Conservation (phyloP, 1,140 invertebrate species). For the Scaptomyza montana region DNA sequence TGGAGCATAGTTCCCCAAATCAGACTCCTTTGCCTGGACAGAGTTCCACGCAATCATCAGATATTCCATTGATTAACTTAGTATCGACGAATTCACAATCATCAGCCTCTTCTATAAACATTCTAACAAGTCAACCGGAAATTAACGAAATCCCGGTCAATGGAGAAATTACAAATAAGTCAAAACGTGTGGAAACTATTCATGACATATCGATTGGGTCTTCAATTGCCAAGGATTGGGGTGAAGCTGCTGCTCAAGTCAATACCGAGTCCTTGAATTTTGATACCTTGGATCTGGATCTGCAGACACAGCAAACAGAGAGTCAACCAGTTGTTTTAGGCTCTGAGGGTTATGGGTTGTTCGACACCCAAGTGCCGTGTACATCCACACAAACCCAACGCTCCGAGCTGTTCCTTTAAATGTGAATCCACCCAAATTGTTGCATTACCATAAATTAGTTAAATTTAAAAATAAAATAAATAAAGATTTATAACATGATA, state of each 20-base stretch:
- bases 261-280: slow-evolving; percentile 50
- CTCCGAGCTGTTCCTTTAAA: slow-evolving; percentile 7
- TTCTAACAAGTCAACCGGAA: not conserved
- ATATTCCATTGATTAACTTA: not conserved
- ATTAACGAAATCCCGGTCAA: not conserved
- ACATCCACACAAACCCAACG: slow-evolving; percentile 49
- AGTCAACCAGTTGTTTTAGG: not conserved
- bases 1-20: not conserved
- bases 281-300: not conserved
- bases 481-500: slow-evolving; percentile 14
- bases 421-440: not conserved
- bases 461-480: slow-evolving; percentile 21
- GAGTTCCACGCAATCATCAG: not conserved
- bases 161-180: not conserved
- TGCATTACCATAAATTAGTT: not conserved
- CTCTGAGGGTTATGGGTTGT: slow-evolving; percentile 38
- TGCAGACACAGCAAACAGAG: slow-evolving; percentile 4
- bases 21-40: not conserved
- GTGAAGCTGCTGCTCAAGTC: not conserved
- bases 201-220: no score
- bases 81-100: not conserved
- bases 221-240: slow-evolving; percentile 19
- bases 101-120: not conserved
- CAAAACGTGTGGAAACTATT: not conserved
- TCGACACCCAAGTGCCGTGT: slow-evolving; percentile 46